Evolutionary conservation across 2,797 vertebrate species (phyloP), one percentile per base, ranked within the genome.

Genomic region (Taenioides sp.): DNA sequence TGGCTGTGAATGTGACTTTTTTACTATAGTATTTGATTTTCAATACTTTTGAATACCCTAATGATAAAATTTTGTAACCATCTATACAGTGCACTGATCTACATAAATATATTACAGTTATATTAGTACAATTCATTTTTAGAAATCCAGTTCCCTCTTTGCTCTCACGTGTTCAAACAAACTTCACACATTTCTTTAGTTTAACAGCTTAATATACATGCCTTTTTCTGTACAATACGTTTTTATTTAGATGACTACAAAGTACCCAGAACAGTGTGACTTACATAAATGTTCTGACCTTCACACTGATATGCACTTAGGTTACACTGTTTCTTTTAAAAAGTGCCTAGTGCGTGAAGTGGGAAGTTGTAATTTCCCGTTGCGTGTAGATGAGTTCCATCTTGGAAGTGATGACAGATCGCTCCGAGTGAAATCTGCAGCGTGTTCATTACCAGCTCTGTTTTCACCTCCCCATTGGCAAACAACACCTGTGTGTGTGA

Each of bases 381-480:
- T 88, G 72, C 82, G 43, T 84, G 88, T 89, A 88, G 82, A 88
- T 84, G 84, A 75, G 86, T 79, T 76, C 68, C 75, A 83, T 70
- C 84, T 86, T 90, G 86, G 85, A 92, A 88, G 90, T 88, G 91
- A 89, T 91, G 90, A 92, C 89, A 86, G 83, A 71, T 43, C 77
- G 81, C 80, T 81, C 75, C 77, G 67, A 81, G 76, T 71, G 59
- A 78, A 62, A 87, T 76, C 34, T 66, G 70, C 82, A 79, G 83
- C 31, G 0, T 77, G 83, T 87, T 88, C 87, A 91, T 89, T 90
- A 93, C 86, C 87, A 81, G 81, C 80, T 60, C 72, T 60, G 10
- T 86, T 82, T 81, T 80, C 83, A 64, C 75, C 78, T 80, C 27
- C 81, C 73, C 64, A 59, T 80, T 73, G 81, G 77, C 73, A 80